phyloP scores from a whole-genome alignment of 1,140 invertebrate genomes.

The Luehdorfia chinensis region DNA sequence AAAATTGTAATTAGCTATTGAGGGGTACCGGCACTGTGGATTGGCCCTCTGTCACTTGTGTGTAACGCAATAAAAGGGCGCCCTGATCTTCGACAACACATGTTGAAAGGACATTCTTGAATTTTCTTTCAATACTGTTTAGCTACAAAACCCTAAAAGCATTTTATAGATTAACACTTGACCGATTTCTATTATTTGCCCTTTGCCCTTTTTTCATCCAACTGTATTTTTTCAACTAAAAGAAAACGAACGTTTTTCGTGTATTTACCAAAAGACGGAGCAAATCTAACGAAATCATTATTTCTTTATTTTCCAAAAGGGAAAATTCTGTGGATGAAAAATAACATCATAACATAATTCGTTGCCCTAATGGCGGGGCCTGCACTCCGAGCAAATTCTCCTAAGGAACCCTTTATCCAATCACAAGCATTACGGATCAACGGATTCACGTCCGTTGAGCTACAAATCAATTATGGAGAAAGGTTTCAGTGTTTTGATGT shows the following conservation, averaged over 20 bases:
- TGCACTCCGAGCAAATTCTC: constrained; percentile 34
- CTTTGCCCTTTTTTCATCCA: constrained; percentile 16
- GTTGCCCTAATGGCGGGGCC: constrained; percentile 10
- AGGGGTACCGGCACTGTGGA: no score
- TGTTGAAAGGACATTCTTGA: no score
- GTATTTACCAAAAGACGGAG: constrained; percentile 15
- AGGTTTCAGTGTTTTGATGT: constrained; percentile 23
- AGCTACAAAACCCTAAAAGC: not conserved
- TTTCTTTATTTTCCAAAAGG: constrained; percentile 17
- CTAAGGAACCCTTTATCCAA: constrained; percentile 49
- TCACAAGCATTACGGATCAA: constrained; percentile 43
- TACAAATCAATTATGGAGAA: constrained; percentile 39
- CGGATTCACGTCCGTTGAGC: constrained; percentile 26
- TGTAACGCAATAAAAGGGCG: no score
- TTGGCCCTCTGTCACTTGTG: no score
- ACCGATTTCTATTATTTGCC: constrained; percentile 16
- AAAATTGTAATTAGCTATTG: no score
- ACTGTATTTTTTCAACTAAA: constrained; percentile 13
- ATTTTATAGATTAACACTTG: constrained; percentile 15
- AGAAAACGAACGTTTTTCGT: constrained; percentile 9
- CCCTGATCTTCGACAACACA: no score
- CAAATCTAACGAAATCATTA: constrained; percentile 13
- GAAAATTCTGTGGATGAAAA: constrained; percentile 13
- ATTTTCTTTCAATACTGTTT: not conserved
- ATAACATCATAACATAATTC: constrained; percentile 19